phyloP scores from a whole-genome alignment of 2,888 invertebrate species.

The Aquatica leii region DNA sequence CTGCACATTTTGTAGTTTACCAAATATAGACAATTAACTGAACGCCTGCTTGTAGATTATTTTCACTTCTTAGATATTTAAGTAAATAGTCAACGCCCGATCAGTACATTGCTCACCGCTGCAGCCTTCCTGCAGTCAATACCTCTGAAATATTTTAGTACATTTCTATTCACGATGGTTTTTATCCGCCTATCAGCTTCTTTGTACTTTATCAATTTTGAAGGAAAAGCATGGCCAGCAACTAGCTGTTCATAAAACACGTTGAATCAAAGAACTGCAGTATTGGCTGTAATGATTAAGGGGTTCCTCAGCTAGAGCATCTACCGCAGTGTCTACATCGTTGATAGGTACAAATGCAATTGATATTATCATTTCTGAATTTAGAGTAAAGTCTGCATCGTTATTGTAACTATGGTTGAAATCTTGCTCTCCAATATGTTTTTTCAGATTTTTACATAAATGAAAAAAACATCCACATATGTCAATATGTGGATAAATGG shows the following conservation, averaged over 20 bases:
- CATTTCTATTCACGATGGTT: too few species aligned
- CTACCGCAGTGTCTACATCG: constrained; percentile 9
- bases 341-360: constrained; percentile 8
- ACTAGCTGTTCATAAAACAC: background rate
- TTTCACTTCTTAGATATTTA: too few species aligned
- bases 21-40: too few species aligned
- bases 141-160: too few species aligned
- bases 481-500: background rate
- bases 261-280: constrained; percentile 1
- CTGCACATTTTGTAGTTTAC: too few species aligned
- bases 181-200: too few species aligned
- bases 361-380: constrained; percentile 4
- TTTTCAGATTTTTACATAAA: constrained; percentile 4
- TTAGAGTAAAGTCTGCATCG: constrained; percentile 3
- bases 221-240: background rate
- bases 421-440: constrained; percentile 6
- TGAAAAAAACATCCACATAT: constrained; percentile 4
- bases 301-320: constrained; percentile 10
- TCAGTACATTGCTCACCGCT: too few species aligned
- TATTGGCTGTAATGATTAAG: constrained; percentile 7
- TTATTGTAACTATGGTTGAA: constrained; percentile 6
- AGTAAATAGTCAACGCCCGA: too few species aligned
- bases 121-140: too few species aligned
- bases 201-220: too few species aligned
- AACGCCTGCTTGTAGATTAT: too few species aligned